Evolutionary conservation across 2,113 vertebrate species (phyloP).

Genomic region (Pluvialis apricaria): DNA sequence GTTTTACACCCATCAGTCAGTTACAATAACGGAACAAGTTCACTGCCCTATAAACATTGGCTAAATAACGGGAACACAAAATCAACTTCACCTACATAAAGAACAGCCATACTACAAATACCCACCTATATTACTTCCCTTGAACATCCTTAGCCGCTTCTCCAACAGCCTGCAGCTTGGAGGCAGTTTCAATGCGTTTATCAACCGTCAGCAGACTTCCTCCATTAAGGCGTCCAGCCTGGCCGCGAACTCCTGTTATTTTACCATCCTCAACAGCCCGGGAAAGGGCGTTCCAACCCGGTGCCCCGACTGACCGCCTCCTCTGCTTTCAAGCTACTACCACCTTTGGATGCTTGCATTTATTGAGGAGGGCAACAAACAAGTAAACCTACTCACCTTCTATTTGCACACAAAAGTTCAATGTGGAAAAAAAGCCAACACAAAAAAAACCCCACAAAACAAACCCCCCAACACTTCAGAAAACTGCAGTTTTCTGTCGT

Average conservation of each 20-base stretch:
- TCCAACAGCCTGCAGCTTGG: background rate
- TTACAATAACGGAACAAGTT: no score
- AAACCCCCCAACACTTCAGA: background rate
- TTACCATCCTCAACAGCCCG: background rate
- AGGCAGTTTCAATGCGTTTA: no score
- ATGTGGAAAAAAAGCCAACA: background rate
- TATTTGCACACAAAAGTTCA: background rate
- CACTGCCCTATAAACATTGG: no score
- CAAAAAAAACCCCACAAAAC: no score
- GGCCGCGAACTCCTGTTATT: fast-evolving
- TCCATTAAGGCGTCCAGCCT: fast-evolving
- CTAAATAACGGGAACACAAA: background rate
- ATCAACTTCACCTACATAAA: background rate
- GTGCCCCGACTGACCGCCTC: background rate
- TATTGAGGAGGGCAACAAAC: background rate
- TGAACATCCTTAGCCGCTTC: background rate
- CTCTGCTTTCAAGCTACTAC: no score
- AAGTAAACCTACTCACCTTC: background rate
- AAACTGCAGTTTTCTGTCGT: background rate
- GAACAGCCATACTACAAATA: background rate
- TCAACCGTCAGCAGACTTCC: background rate
- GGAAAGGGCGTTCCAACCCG: fast-evolving
- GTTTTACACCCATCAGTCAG: background rate
- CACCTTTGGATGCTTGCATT: background rate
- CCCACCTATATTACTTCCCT: background rate